Percentiles rank a stretch among this genome's conserved stretches.
Conservation (phyloP, 2,888 invertebrate species). For the Lycia hirtaria region DNA sequence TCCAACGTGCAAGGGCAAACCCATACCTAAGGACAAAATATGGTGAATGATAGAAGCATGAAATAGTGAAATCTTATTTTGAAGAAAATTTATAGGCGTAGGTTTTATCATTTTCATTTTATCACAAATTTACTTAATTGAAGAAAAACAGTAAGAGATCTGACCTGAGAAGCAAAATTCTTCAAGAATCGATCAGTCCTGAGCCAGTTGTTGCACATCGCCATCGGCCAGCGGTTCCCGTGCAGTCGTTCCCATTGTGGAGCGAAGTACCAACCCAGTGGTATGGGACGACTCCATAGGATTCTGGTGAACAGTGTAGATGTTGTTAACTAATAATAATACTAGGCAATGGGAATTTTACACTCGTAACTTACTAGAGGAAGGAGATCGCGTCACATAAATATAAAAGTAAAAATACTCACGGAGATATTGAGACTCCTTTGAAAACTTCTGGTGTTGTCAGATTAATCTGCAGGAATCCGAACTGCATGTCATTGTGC, state of each 20-base stretch:
- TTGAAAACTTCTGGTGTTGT: constrained; percentile 90
- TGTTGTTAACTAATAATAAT: too few relatives aligned
- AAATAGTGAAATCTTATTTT: too few relatives aligned
- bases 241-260: constrained; percentile 94
- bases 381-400: too few relatives aligned
- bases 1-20: constrained; percentile 96
- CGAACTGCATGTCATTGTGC: constrained; percentile 92
- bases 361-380: too few relatives aligned
- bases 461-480: constrained; percentile 94
- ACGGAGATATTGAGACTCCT: constrained; percentile 89
- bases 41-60: too few relatives aligned
- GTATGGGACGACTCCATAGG: constrained; percentile 96
- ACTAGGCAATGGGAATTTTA: too few relatives aligned
- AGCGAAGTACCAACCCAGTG: constrained; percentile 96
- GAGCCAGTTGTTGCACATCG: constrained; percentile 96
- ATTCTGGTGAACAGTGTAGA: constrained; percentile 83
- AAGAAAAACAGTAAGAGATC: background rate
- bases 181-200: constrained; percentile 92
- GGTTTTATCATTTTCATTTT: too few relatives aligned
- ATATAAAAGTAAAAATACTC: constrained; percentile 71
- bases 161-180: constrained; percentile 91
- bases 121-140: too few relatives aligned
- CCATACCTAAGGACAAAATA: constrained; percentile 73
- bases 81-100: too few relatives aligned
- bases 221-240: constrained; percentile 93